Base-by-base conservation (phyloP, 2,888 invertebrate species). In the Muscina levida region DNA sequence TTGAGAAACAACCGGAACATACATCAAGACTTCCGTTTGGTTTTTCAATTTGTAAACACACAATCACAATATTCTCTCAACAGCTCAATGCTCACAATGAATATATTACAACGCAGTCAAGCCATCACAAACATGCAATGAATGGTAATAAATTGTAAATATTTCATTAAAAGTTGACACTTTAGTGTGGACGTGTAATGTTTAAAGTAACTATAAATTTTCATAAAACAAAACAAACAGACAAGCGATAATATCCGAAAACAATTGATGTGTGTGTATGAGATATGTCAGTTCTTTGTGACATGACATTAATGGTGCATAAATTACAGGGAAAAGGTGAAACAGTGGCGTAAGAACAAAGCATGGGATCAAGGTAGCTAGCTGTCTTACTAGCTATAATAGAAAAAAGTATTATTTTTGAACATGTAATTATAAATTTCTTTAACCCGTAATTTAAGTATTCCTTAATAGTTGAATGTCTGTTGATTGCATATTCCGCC, bases 231-330 rank as follows among this genome's bases (percentile, higher is more conserved):
- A 31, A 31, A 31, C 31, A 31, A 31, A 31, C 31, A 31, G 31
- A 8, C 31, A 53, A 6, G 5, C 44, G 13, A n/a, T 44, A n/a
- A 13, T 22, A 53, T 13, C 53, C 13, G 17, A 5, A 19, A 48
- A 1, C 3, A 17, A 48, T 31, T 31, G 4, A 31, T 3, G 31
- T 31, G 31, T 31, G n/a, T n/a, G n/a, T n/a, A n/a, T n/a, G n/a
- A n/a, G 24, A 24, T 24, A 53, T 24, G 53, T 53, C 13, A 11
- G 53, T 17, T 79, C n/a, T 72, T 31, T 72, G 46, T 62, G 53
- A 53, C 51, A 62, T 75, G 72, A 75, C 62, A 72, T 57, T 72
- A 75, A 79, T 75, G 67, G 57, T 72, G 59, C 67, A 68, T 68
- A 76, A 75, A 79, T 79, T 79, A 68, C 62, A n/a, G 8, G 22